Base-by-base conservation (phyloP, 2,797 vertebrate species). In the Sylvia borin region DNA sequence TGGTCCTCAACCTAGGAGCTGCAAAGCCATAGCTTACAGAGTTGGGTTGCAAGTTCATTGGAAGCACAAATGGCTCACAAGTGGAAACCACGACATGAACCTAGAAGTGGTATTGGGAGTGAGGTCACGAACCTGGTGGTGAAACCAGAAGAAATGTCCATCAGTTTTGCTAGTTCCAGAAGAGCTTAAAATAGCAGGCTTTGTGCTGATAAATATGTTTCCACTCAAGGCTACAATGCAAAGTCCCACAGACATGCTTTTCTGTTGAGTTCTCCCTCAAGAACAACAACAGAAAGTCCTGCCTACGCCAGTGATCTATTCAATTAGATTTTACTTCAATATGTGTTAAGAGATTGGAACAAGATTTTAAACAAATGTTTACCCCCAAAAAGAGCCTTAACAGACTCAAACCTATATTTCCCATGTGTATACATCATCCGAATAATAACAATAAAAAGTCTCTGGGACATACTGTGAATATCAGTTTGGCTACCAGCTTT, bases 251-350 rank as follows among this genome's bases (percentile, higher is more conserved):
- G 57, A 95, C 5, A 3, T 67, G 26, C 27, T 87, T 90, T 92
- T 79, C 55, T 67, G 17, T 68, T 88, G 85, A 96, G 83, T 45
- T 87, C 38, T 95, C 94, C 91, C 88, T 81, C 58, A 96, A 95
- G 93, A 93, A 61, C 82, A 88, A 51, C 83, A 88, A 90, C 60
- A 74, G 61, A 96, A 92, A 74, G 24, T 58, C 93, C 80, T 51
- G 42, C 65, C 85, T 74, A 38, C 2, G 65, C 54, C 93, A 96
- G 88, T 57, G 53, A 95, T 74, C 86, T 91, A 86, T 74, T 76
- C 90, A 91, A 92, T 97, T 95, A 95, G 83, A 85, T 93, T 96
- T 96, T 82, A 94, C 51, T 94, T 95, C 92, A 85, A 19, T 90
- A 94, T 38, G 64, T 83, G 93, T 92, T 93, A 96, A 92, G 88